Evolutionary conservation across 1,140 invertebrate genomes (phyloP), one percentile per base, ranked within the genome.

Genomic region (Listronotus oregonensis): DNA sequence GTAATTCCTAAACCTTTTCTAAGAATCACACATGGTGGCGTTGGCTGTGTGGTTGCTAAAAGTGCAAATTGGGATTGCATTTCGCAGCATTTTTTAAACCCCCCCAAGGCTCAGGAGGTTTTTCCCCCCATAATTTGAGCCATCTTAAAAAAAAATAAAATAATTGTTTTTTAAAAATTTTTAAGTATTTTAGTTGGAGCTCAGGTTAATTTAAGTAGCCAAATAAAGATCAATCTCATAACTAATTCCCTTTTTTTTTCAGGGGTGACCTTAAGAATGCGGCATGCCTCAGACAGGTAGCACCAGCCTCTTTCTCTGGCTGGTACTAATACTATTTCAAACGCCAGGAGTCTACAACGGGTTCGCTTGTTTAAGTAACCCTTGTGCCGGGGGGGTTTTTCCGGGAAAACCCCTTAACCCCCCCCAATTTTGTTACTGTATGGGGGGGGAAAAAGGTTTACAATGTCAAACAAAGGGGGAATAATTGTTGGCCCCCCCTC

Each of bases 401-500:
- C 80, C 86, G 94, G 61, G 91, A 95, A 79, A 87, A 90, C n/a
- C n/a, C 65, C 75, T 88, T 47, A 93, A 93, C 80, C 91, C 89
- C 87, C 73, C 70, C 0, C 95, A n/a, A 92, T 80, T 86, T 12
- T 95, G 93, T 80, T 94, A 93, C 75, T 95, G 93, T 75, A 90
- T 91, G 67, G 92, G 94, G 77, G 93, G 93, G 9, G 95, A 90
- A 75, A 95, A 92, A 3, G 93, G 93, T 8, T 83, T 90, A 31
- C 88, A 92, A 76, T 95, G 92, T 78, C 90, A 95, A 79, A 92
- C 90, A 10, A 94, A 96, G n/a, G 82, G 96, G 92, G 89, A 91
- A 96, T 77, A 95, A 97, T 77, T 96, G 95, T 78, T 93, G 92
- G 91, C n/a, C n/a, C 92, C 90, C n/a, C 82, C 84, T 49, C 93